Percentiles rank a stretch among this genome's conserved stretches.
Evolutionary conservation across 2,113 vertebrate species (phyloP).

Genomic region (Rissa tridactyla): DNA sequence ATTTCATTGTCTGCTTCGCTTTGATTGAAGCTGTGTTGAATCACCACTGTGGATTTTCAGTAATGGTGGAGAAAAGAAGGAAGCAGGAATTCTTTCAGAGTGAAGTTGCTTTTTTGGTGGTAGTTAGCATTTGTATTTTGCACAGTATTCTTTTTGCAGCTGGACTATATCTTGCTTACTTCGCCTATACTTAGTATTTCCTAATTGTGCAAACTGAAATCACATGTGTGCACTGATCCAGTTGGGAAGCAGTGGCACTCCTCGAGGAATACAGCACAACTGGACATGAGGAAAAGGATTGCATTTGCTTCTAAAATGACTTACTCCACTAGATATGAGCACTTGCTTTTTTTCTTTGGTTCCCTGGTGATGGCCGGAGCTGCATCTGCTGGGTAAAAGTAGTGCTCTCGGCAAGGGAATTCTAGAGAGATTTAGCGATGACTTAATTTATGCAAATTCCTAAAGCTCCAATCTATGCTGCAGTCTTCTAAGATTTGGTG

Average conservation of each 20-base stretch:
- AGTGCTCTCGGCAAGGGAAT: neutral
- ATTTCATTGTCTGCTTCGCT: conserved; percentile 36
- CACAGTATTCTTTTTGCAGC: neutral
- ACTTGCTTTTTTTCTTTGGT: neutral
- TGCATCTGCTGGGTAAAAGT: neutral
- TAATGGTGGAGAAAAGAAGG: neutral
- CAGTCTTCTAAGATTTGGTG: neutral
- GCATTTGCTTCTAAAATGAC: neutral
- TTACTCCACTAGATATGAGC: neutral
- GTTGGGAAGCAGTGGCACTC: neutral
- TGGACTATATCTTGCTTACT: neutral
- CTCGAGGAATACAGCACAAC: neutral
- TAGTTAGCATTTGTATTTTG: conserved; percentile 27
- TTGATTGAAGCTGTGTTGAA: conserved; percentile 24
- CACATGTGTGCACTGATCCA: neutral
- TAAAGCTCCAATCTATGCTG: neutral
- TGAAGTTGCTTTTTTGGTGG: neutral
- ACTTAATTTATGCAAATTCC: neutral
- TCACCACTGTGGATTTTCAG: conserved; percentile 14
- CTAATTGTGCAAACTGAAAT: neutral
- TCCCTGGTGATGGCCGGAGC: neutral
- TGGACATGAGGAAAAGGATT: neutral
- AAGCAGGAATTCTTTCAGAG: neutral
- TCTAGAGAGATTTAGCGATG: neutral
- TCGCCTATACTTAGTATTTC: neutral